Evolutionary conservation across 2,888 invertebrate genomes (phyloP).

Genomic region (Willowsia nigromaculata): DNA sequence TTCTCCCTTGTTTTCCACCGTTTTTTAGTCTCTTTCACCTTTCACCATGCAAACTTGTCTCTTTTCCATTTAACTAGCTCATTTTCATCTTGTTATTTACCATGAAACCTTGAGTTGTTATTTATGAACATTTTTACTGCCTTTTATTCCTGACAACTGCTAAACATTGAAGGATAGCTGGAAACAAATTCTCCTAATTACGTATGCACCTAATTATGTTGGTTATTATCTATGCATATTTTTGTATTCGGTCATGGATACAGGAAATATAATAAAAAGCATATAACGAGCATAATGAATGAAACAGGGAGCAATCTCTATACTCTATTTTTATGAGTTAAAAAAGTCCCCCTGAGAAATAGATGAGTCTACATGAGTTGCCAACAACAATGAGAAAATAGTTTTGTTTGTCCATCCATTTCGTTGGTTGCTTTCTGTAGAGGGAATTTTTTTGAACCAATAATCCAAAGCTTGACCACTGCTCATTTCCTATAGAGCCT

Average conservation of each 20-base stretch:
- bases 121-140: background rate
- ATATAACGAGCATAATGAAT: background rate
- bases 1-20: background rate
- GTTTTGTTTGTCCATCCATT: conserved; percentile 47
- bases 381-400: conserved; percentile 46
- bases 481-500: background rate
- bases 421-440: background rate
- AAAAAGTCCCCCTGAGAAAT: background rate
- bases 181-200: no score
- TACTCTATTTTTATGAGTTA: conserved; percentile 12
- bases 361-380: conserved; percentile 13
- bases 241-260: background rate
- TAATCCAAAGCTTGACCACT: conserved; percentile 29
- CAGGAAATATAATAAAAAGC: background rate
- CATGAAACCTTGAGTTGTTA: background rate
- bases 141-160: no score
- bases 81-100: background rate
- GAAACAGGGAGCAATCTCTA: background rate
- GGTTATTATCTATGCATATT: no score
- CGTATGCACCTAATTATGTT: no score
- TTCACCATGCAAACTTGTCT: background rate
- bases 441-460: conserved; percentile 17
- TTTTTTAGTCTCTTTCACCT: background rate
- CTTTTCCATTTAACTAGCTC: background rate
- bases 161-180: no score